Conservation (phyloP, 2,797 vertebrate species). For the Lindbergichthys nudifrons region DNA sequence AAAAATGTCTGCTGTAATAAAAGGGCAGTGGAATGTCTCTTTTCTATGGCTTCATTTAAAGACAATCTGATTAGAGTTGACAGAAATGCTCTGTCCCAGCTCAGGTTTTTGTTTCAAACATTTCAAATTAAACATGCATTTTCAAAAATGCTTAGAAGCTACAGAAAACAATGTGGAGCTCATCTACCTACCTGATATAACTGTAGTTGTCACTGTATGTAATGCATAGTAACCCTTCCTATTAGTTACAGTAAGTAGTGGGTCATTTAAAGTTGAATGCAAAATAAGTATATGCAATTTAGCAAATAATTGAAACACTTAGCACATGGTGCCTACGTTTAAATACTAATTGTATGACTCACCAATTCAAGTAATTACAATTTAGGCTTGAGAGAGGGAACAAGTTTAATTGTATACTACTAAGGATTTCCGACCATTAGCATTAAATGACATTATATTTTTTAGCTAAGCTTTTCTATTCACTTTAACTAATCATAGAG, state of each 20-base stretch:
- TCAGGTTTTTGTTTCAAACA: not conserved
- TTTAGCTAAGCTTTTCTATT: not conserved
- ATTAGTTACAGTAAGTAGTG: slow-evolving; percentile 20
- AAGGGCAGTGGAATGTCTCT: too few relatives aligned
- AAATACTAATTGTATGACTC: slow-evolving; percentile 17
- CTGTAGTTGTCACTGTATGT: not conserved
- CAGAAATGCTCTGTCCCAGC: too few relatives aligned
- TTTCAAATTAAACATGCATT: not conserved
- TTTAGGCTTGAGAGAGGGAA: not conserved
- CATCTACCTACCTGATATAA: not conserved
- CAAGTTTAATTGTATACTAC: not conserved
- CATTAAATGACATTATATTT: not conserved
- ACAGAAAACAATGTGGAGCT: not conserved
- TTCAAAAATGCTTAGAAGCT: not conserved
- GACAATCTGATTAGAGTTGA: not conserved
- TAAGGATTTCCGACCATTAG: not conserved
- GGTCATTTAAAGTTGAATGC: slow-evolving; percentile 21
- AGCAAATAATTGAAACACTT: slow-evolving; percentile 35
- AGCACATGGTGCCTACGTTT: slow-evolving; percentile 27
- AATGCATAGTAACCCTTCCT: slow-evolving; percentile 6
- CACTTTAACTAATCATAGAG: not conserved
- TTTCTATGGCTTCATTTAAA: not conserved
- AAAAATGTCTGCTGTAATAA: too few relatives aligned
- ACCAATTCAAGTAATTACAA: slow-evolving; percentile 28
- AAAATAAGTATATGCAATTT: slow-evolving; percentile 9